Percentiles rank a stretch among this genome's conserved stretches.
Conservation (phyloP, 2,113 vertebrate species). For the Menidia beryllina region DNA sequence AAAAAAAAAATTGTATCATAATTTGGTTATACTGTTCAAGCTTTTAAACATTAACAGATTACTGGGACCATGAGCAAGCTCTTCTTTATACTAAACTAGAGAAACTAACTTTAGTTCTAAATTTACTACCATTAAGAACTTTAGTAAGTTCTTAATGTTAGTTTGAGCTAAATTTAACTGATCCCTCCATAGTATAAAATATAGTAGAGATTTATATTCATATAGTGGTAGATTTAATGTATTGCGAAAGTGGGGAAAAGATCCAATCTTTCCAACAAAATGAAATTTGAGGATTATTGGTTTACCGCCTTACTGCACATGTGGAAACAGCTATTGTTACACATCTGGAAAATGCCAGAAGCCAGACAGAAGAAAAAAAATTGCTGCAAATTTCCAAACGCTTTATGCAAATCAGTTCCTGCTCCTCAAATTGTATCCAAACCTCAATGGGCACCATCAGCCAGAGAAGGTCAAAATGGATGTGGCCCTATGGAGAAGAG, state of each 20-base stretch:
- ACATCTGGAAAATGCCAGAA: constrained; percentile 81
- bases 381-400: constrained; percentile 75
- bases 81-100: not conserved
- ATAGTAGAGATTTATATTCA: not conserved
- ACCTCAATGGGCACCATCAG: constrained; percentile 50
- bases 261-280: constrained; percentile 21
- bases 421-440: constrained; percentile 68
- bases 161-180: no score
- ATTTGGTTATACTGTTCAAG: no score
- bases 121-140: no score
- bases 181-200: not conserved
- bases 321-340: constrained; percentile 78
- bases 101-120: not conserved
- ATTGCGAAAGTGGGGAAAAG: constrained; percentile 17
- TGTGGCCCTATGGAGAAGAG: constrained; percentile 26
- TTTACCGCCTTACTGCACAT: constrained; percentile 65
- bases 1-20: no score
- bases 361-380: constrained; percentile 73
- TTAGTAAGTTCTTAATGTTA: no score
- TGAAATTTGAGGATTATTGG: constrained; percentile 44
- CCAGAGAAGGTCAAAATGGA: constrained; percentile 16
- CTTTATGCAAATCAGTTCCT: constrained; percentile 81
- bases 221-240: constrained; percentile 5
- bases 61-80: not conserved
- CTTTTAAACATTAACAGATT: not conserved